Evolutionary conservation across 2,113 vertebrate genomes (phyloP), one percentile per base, ranked within the genome.

Genomic region (Burhinus oedicnemus): DNA sequence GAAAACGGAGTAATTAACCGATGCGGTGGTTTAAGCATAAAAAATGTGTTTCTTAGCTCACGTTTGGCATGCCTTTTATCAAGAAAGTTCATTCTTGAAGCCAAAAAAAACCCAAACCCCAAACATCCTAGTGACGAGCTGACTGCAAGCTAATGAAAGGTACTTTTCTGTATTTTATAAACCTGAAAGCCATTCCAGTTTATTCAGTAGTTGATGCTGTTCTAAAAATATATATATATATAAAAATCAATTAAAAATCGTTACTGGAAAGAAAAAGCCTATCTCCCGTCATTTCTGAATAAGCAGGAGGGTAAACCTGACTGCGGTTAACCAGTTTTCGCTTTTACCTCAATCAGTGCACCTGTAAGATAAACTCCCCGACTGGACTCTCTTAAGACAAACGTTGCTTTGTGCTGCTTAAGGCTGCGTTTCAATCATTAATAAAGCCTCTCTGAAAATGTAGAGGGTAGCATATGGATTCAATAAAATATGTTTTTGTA

Each of bases 401-500:
- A 97, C 90, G 95, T 77, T 96, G 97, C 97, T 98, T 98, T 98
- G 97, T 98, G 95, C 96, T 90, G 76, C 78, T 97, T 87, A 96
- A 95, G 96, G 89, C 95, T 70, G 87, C 80, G 90, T 98, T 98
- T 97, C 95, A 85, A 97, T 98, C 97, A 97, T 97, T 98, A 98
- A 97, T 97, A 97, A 97, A 98, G 92, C 78, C 94, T 62, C 93
- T 97, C 95, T 93, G 97, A 97, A 98, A 98, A 98, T 15, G 96
- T 32, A 97, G 96, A 98, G 94, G 96, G 97, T 76, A 97, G 93
- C 98, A 98, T 98, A 98, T 98, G 98, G 98, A 96, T 97, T 96
- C 97, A 98, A 98, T 98, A 98, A 98, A 98, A 98, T 97, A 97
- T 97, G 98, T 97, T 98, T 98, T 98, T 98, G 97, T 98, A 98